Evolutionary conservation across 2,888 invertebrate genomes (phyloP), one percentile per base, ranked within the genome.

Genomic region (Lepidochitona cinerea): DNA sequence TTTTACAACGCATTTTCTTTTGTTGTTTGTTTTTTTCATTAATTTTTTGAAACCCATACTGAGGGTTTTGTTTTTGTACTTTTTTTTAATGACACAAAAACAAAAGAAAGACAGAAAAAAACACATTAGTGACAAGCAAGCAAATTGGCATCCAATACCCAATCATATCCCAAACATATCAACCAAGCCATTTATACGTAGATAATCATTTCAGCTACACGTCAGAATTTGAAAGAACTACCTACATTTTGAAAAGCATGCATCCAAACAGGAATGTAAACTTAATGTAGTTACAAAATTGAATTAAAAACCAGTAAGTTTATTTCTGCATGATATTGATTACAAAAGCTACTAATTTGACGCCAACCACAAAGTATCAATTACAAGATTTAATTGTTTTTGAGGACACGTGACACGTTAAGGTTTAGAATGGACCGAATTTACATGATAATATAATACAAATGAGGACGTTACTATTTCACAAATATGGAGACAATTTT

Each of bases 381-480:
- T 7, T 23, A 23, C 26, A 59, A 59, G 4, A 59, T 14, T 59
- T 23, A 59, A 59, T 59, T 26, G 23, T 18, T 23, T 59, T 59
- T 59, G 29, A 59, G 59, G 59, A 59, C 59, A 59, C 59, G 59
- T 59, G 59, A 59, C 59, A 29, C 49, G 49, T 49, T 49, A n/a
- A n/a, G 49, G 49, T 49, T 49, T 49, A 49, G n/a, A 49, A 49
- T 49, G 49, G 49, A 49, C 49, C 49, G 49, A 49, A 49, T 49
- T 49, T 12, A 49, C 49, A 49, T 49, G 2, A 49, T 23, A 49
- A 49, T n/a, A n/a, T 18, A 49, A 49, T 49, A 59, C 23, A 59
- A 59, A 59, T 59, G 59, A 59, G 59, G 59, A 59, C 59, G 49
- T 49, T n/a, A n/a, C n/a, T n/a, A n/a, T n/a, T n/a, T n/a, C n/a